Evolutionary conservation across 2,888 invertebrate species (phyloP), one percentile per base, ranked within the genome.

Genomic region (Luperina nickerlii): DNA sequence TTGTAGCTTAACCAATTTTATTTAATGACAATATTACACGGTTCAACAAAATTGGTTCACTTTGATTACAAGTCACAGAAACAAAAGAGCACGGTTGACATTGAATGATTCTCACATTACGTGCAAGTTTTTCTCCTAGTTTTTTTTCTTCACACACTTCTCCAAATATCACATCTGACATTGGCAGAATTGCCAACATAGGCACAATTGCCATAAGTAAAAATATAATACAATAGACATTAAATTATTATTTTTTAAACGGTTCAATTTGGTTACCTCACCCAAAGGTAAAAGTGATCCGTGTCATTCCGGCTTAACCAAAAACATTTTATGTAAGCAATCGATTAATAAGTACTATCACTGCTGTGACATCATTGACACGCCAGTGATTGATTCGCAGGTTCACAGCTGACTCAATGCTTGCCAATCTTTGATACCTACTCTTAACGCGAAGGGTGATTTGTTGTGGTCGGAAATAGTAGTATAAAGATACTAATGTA

Each of bases 351-450:
- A 73, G 84, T 67, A 82, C 70, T 68, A 78, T 71, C 51, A 1
- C 15, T 65, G 68, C 38, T 27, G 73, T 85, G 73, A 81, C 85
- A 63, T 81, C 86, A 62, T 45, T 75, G 83, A 71, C 82, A 71
- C 24, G 54, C 1, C 20, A 48, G 54, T 83, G 85, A 83, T 85
- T 85, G 85, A 85, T 85, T 73, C 82, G 63, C 71, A 27, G 38
- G 38, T 71, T 70, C 69, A 81, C 76, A 67, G 83, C 85, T 83
- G 82, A 81, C 72, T 85, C 83, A 72, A 81, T 73, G 68, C 66
- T 69, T 83, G 51, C 70, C 70, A 74, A 74, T 74, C 84, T 85
- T 51, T 45, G 80, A 72, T 24, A 79, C 48, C 27, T 72, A 76
- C 27, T 24, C 60, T 63, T 70, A 65, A 82, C 15, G 51, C 11